Percentiles rank a stretch among this genome's conserved stretches.
These are phyloP conservation scores for Thryonomys swinderianus DNA, from an alignment of 2,113 vertebrate genomes.

Conservation along the genomic window DNA sequence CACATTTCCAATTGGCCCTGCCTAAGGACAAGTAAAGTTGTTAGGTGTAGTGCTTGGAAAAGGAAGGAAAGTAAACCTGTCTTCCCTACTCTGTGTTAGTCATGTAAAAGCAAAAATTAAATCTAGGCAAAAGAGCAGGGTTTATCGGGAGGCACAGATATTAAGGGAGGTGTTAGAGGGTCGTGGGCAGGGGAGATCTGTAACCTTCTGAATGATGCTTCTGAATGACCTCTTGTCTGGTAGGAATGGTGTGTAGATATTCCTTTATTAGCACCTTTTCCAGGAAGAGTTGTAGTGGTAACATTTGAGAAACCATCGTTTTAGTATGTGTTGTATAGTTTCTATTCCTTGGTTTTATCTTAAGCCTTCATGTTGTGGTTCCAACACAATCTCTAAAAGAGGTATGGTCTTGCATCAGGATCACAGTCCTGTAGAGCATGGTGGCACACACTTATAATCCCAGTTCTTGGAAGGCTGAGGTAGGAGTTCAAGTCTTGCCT, in stretches of 20 bases:
- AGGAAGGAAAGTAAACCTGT: not conserved
- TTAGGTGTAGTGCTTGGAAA: not conserved
- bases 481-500: not conserved
- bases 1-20: not conserved
- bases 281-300: not conserved
- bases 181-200: not conserved
- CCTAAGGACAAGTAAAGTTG: not conserved
- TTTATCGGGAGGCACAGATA: too few relatives aligned
- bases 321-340: not conserved
- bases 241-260: not conserved
- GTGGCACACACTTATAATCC: not conserved
- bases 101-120: not conserved
- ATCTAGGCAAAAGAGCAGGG: slow-evolving; percentile 16
- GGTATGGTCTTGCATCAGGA: not conserved
- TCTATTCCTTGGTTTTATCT: not conserved
- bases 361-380: not conserved
- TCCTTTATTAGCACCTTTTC: not conserved
- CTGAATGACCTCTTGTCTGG: not conserved
- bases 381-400: not conserved
- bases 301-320: not conserved
- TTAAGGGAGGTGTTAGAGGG: not conserved
- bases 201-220: not conserved
- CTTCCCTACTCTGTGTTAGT: not conserved
- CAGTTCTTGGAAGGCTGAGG: not conserved
- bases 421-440: not conserved